Percentiles rank a stretch among this genome's conserved stretches.
These are phyloP conservation scores for Drosophila suboccidentalis DNA, from an alignment of 2,888 invertebrate species.

Conservation along the genomic window DNA sequence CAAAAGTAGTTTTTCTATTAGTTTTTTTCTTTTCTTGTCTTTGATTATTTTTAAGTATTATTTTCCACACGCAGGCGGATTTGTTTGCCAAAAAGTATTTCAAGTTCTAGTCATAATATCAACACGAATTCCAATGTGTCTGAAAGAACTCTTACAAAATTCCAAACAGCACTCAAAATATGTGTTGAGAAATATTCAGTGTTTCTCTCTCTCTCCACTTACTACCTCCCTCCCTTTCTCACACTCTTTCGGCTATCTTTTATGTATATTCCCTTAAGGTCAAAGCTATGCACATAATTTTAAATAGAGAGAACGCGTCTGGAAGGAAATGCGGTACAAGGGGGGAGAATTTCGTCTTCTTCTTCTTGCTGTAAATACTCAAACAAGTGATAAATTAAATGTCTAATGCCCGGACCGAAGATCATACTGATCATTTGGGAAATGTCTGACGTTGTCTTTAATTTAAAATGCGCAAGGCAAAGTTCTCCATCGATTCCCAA, in stretches of 20 bases:
- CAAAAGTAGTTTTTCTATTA: constrained; percentile 5
- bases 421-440: constrained; percentile 57
- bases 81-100: constrained; percentile 48
- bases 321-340: not conserved
- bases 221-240: constrained; percentile 8
- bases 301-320: constrained; percentile 18
- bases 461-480: constrained; percentile 55
- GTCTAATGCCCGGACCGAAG: constrained; percentile 62
- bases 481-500: constrained; percentile 35
- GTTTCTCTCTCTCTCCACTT: not conserved
- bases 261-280: constrained; percentile 49
- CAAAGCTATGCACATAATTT: constrained; percentile 49
- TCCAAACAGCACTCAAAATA: constrained; percentile 54
- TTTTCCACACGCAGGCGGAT: constrained; percentile 26
- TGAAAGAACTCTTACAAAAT: constrained; percentile 66
- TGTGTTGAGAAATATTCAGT: constrained; percentile 52
- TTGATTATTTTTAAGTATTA: constrained; percentile 45
- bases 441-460: constrained; percentile 44
- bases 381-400: constrained; percentile 69
- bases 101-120: constrained; percentile 40
- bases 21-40: not conserved
- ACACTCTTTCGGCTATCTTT: constrained; percentile 22
- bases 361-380: constrained; percentile 4
- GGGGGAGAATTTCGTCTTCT: constrained; percentile 36
- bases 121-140: constrained; percentile 41